Percentiles rank a stretch among this genome's conserved stretches.
Conservation (phyloP, 1,140 invertebrate genomes). For the Euglossa dilemma region DNA sequence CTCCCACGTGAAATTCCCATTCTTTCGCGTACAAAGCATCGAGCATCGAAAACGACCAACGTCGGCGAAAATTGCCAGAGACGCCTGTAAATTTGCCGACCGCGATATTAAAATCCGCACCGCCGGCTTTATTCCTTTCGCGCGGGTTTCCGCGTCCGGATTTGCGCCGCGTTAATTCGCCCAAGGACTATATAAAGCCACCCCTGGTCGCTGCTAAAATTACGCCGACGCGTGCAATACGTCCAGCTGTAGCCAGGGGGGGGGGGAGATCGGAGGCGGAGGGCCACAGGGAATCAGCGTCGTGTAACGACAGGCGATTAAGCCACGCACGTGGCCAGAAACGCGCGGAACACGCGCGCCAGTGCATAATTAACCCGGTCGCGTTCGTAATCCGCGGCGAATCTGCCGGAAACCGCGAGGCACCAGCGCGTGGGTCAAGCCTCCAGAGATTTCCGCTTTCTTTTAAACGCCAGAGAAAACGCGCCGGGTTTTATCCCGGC, state of each 20-base stretch:
- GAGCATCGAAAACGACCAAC: background rate
- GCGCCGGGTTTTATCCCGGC: too few species aligned
- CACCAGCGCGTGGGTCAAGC: background rate
- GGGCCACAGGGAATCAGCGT: background rate
- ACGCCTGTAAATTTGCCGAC: too few species aligned
- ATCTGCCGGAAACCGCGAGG: background rate
- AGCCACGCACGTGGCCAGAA: background rate
- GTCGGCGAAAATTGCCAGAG: too few species aligned
- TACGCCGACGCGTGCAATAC: too few species aligned
- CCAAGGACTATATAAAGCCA: too few species aligned
- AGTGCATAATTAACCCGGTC: background rate
- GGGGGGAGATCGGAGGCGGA: too few species aligned
- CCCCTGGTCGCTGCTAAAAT: too few species aligned
- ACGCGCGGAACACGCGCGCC: background rate
- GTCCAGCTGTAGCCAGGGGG: too few species aligned
- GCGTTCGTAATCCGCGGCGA: background rate
- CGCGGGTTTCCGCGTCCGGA: too few species aligned
- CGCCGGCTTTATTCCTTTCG: too few species aligned
- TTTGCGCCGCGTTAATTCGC: too few species aligned
- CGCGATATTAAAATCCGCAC: too few species aligned
- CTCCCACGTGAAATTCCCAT: background rate
- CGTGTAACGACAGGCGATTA: background rate
- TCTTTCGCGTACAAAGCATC: background rate
- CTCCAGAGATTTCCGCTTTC: background rate
- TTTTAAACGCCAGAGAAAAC: background rate